Conservation (phyloP, 2,113 vertebrate genomes). For the Eptesicus fuscus region DNA sequence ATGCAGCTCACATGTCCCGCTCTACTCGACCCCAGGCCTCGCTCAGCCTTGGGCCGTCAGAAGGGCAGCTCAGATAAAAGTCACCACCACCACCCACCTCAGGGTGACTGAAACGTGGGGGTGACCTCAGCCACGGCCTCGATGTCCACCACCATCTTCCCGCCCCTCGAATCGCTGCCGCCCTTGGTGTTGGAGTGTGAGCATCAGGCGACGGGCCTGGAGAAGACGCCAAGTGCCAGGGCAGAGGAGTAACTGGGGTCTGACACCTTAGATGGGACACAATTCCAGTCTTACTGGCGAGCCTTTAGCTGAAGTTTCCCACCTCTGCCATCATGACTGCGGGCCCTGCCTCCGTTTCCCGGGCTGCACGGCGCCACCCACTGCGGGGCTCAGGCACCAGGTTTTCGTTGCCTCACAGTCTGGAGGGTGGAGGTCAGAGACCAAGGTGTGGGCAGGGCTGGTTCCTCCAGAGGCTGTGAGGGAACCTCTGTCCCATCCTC, state of each 20-base stretch:
- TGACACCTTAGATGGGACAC: too few species aligned
- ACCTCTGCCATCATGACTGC: neutral
- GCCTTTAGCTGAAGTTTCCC: neutral
- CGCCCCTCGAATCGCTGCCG: accelerated
- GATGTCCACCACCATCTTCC: accelerated
- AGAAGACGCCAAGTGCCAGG: neutral
- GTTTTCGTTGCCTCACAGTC: accelerated
- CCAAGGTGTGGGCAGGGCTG: too few species aligned
- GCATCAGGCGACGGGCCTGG: too few species aligned
- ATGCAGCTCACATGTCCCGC: too few species aligned
- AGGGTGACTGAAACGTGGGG: neutral
- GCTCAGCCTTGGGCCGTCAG: neutral
- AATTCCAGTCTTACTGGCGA: too few species aligned
- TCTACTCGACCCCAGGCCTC: accelerated
- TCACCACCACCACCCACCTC: neutral
- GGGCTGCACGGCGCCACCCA: neutral
- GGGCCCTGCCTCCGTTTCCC: accelerated
- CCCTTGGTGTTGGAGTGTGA: too few species aligned
- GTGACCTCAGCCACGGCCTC: neutral
- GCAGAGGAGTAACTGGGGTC: neutral
- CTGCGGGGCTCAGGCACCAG: accelerated
- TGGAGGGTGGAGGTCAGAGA: neutral
- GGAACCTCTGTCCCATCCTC: accelerated
- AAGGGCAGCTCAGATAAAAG: neutral
- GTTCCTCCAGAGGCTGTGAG: neutral